Conservation (phyloP, 2,113 vertebrate species). For the Microcebus ravelobensis region DNA sequence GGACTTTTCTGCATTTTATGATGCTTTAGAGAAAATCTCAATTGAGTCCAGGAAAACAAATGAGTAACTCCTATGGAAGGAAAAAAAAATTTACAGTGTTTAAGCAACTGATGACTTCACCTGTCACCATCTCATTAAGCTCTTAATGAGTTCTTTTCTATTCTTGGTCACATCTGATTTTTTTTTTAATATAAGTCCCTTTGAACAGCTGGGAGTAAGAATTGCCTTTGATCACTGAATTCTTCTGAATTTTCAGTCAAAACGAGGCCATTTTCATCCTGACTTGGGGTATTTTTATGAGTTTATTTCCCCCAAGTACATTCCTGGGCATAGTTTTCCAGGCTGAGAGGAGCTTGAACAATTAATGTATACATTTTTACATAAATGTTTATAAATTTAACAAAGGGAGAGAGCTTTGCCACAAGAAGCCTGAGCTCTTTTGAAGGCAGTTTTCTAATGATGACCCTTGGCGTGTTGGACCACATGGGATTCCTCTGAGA, state of each 20-base stretch:
- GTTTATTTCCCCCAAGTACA: constrained; percentile 81
- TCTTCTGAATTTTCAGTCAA: constrained; percentile 96
- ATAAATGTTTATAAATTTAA: constrained; percentile 97
- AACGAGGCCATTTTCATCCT: constrained; percentile 87
- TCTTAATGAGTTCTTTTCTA: constrained; percentile 96
- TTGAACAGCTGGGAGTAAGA: constrained; percentile 97
- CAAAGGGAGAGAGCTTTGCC: constrained; percentile 89
- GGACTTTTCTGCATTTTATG: constrained; percentile 78
- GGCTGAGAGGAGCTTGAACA: constrained; percentile 81
- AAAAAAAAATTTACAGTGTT: constrained; percentile 76
- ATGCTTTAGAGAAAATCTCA: constrained; percentile 77
- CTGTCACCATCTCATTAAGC: constrained; percentile 94
- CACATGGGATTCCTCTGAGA: constrained; percentile 96
- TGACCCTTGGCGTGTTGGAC: constrained; percentile 98
- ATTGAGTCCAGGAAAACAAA: constrained; percentile 73
- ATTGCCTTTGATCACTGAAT: constrained; percentile 95
- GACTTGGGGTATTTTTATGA: constrained; percentile 85
- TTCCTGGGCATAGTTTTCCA: constrained; percentile 80
- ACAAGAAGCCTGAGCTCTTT: constrained; percentile 91
- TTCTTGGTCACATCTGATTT: constrained; percentile 98
- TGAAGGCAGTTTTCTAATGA: constrained; percentile 98
- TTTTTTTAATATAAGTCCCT: constrained; percentile 92
- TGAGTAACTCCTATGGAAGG: constrained; percentile 60
- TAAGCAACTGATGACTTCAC: constrained; percentile 89
- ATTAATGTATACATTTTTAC: constrained; percentile 91